Conservation (phyloP, 2,888 invertebrate species). For the Xanthorhoe spadicearia region DNA sequence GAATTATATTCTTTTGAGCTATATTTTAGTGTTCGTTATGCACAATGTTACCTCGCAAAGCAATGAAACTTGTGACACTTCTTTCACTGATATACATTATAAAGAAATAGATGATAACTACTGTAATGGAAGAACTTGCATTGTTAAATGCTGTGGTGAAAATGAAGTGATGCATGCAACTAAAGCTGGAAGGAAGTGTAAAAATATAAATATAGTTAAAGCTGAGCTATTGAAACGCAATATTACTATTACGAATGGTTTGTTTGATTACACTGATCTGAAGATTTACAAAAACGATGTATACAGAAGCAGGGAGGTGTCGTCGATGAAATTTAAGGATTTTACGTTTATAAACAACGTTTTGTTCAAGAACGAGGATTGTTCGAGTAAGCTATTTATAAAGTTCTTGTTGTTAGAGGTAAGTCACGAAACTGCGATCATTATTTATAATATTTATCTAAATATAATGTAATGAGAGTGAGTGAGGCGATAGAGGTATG, state of each 20-base stretch:
- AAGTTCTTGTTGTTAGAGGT: slow-evolving; percentile 9
- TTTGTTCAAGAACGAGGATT: background rate
- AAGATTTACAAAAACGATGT: slow-evolving; percentile 16
- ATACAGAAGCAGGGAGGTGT: slow-evolving; percentile 5
- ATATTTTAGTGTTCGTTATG: background rate
- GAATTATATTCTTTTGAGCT: slow-evolving; percentile 14
- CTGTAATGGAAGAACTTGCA: slow-evolving; percentile 23
- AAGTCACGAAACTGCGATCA: background rate
- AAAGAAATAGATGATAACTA: slow-evolving; percentile 8
- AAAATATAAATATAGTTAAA: background rate
- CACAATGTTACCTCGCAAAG: background rate
- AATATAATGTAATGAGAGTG: no score
- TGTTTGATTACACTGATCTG: slow-evolving; percentile 14
- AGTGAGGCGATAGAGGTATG: no score
- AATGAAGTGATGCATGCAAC: slow-evolving; percentile 20
- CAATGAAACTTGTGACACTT: background rate
- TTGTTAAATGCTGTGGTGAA: slow-evolving; percentile 33
- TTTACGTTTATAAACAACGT: slow-evolving; percentile 12
- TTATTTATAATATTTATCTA: no score
- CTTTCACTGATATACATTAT: slow-evolving; percentile 9
- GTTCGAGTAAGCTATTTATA: background rate
- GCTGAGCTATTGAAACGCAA: background rate
- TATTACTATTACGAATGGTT: background rate
- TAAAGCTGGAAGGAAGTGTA: background rate
- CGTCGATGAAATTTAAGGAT: slow-evolving; percentile 14